Conservation (phyloP, 2,888 invertebrate species). For the Plebejus melissa region DNA sequence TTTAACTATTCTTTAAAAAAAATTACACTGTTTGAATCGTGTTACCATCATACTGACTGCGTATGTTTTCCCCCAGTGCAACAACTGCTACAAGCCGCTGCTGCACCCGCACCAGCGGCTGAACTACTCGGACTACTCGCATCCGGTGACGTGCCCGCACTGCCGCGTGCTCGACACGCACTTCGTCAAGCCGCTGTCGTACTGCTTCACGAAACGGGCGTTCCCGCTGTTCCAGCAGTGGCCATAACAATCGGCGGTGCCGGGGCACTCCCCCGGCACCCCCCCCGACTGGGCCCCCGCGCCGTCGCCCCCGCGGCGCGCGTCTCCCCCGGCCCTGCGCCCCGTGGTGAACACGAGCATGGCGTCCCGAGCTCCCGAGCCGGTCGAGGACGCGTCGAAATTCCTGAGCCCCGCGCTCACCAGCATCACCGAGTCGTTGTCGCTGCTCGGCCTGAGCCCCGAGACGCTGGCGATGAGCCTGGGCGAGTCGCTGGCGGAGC, state of each 20-base stretch:
- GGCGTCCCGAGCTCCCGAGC: conserved; percentile 58
- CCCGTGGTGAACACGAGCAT: conserved; percentile 76
- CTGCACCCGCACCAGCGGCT: conserved; percentile 91
- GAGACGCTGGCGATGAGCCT: conserved; percentile 68
- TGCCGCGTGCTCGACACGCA: conserved; percentile 95
- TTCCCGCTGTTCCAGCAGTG: conserved; percentile 85
- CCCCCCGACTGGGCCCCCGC: conserved; percentile 65
- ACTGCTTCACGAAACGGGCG: conserved; percentile 89
- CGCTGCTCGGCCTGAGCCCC: conserved; percentile 64
- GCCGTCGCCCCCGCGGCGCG: conserved; percentile 64
- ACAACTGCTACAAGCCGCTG: conserved; percentile 93
- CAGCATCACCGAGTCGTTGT: conserved; percentile 68
- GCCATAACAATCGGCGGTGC: conserved; percentile 92
- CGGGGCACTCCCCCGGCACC: conserved; percentile 79
- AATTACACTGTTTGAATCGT: background rate
- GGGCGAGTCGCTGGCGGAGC: conserved; percentile 70
- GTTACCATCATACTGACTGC: background rate
- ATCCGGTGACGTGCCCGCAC: conserved; percentile 93
- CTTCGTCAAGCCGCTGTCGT: conserved; percentile 94
- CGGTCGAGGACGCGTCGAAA: conserved; percentile 51
- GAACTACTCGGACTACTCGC: conserved; percentile 97
- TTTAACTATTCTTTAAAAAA: background rate
- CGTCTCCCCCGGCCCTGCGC: conserved; percentile 65
- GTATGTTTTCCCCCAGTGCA: conserved; percentile 84
- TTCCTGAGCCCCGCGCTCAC: conserved; percentile 56